Percentiles rank a stretch among this genome's conserved stretches.
phyloP scores from a whole-genome alignment of 2,888 invertebrate genomes.

The Diplazon laetatorius region DNA sequence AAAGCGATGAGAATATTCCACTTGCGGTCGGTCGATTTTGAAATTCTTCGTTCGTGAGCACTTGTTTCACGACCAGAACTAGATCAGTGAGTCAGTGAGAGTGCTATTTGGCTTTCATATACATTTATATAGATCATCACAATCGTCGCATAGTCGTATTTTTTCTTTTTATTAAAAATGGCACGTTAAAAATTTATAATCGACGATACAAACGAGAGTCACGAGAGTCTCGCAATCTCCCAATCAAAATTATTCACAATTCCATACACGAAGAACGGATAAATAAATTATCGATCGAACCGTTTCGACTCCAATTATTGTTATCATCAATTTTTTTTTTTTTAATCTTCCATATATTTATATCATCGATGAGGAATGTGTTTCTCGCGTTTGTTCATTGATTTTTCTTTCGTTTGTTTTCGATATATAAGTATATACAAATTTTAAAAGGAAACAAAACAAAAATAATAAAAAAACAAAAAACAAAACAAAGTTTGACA shows the following conservation, averaged over 20 bases:
- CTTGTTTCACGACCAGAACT: no score
- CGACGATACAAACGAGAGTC: constrained; percentile 42
- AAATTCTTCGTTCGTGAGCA: no score
- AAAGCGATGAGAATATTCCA: no score
- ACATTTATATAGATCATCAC: no score
- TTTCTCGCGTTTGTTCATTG: neutral
- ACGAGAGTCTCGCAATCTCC: constrained; percentile 19
- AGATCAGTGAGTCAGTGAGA: no score
- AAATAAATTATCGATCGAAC: constrained; percentile 49
- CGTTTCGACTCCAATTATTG: constrained; percentile 24
- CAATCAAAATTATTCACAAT: constrained; percentile 31
- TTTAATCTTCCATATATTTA: neutral
- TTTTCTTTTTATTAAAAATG: constrained; percentile 47
- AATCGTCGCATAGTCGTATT: constrained; percentile 15
- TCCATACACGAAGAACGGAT: constrained; percentile 35
- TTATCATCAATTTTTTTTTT: constrained; percentile 3
- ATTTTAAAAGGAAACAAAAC: constrained; percentile 55
- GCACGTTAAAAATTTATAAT: constrained; percentile 49
- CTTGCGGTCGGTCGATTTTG: no score
- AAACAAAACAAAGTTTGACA: no score
- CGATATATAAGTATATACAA: constrained; percentile 62
- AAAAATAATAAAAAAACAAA: no score
- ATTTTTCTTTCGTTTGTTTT: constrained; percentile 6
- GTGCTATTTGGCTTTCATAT: no score
- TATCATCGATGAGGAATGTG: constrained; percentile 29